Evolutionary conservation across 2,888 invertebrate species (phyloP).

Genomic region (Branchellion lobata): DNA sequence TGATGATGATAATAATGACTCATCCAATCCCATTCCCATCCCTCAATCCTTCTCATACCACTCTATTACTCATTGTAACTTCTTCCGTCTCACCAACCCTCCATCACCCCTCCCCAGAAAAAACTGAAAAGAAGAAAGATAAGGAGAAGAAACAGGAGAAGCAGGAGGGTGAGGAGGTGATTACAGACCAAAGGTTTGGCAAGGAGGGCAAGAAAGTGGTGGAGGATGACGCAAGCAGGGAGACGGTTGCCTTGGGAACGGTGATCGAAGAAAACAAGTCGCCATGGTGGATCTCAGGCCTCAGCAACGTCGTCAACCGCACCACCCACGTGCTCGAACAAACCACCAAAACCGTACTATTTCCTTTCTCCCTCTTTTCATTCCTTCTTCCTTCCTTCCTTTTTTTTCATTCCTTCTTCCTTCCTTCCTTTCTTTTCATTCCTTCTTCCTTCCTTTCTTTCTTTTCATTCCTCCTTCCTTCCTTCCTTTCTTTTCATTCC

Average conservation of each 20-base stretch:
- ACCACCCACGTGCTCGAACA: conserved; percentile 47
- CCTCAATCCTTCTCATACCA: not conserved
- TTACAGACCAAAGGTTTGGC: too few relatives aligned
- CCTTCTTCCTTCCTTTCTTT: not conserved
- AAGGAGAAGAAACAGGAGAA: not conserved
- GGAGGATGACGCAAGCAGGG: not conserved
- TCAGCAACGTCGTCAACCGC: conserved; percentile 57
- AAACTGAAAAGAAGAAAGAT: too few relatives aligned
- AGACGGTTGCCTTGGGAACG: conserved; percentile 7
- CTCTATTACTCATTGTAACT: too few relatives aligned
- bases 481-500: not conserved
- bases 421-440: not conserved
- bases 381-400: not conserved
- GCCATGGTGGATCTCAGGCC: conserved; percentile 57
- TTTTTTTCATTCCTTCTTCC: too few relatives aligned
- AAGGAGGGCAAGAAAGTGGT: not conserved
- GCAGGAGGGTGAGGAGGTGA: not conserved
- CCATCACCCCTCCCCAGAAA: too few relatives aligned
- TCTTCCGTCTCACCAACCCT: too few relatives aligned
- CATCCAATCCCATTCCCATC: not conserved
- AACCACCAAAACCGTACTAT: conserved; percentile 42
- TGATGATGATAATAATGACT: too few relatives aligned
- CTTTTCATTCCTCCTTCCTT: not conserved
- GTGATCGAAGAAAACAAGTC: conserved; percentile 3
- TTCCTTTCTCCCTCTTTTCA: not conserved